Base-by-base conservation (phyloP, 2,113 vertebrate species). In the Myrmophylax atrothorax region DNA sequence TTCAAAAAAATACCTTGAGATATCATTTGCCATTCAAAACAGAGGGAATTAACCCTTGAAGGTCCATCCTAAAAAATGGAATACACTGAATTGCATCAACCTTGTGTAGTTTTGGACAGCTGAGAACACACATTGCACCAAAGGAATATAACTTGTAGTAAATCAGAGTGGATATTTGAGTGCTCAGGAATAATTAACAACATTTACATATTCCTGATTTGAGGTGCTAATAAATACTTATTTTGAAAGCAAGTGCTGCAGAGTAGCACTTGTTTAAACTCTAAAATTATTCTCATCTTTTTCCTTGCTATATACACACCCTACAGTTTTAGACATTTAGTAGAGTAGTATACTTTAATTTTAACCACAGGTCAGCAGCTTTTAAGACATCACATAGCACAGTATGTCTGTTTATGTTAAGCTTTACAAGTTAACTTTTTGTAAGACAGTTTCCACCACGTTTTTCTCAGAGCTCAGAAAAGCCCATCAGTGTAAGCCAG, bases 401-500 rank as follows among this genome's bases (percentile, higher is more conserved):
- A 52, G 25, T 19, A 70, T 33, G 6, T n/a, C 37, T 46, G 8
- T 7, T 18, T 17, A n/a, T 53, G 6, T 60, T 60, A 56, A 3
- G 10, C 15, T 69, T 79, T 53, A 49, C 6, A 40, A 64, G 49
- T 22, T 44, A 31, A 56, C 58, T 84, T 94, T 70, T 59, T 22
- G 18, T 31, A 73, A 76, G 44, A 33, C 10, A 14, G 18, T 87
- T 90, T 49, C 35, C 22, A 35, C 31, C 3, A 9, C 12, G 2
- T 37, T 85, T 77, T 76, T 29, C 44, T 72, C 53, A 24, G 49
- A 79, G 31, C 62, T 82, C 74, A 87, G 78, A 82, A 75, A 72
- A 93, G 10, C 19, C 23, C n/a, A 9, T 26, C 0, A 0, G 31
- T 5, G 0, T 14, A 70, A 93, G 14, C 10, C 50, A 22, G 63